A percentile compares a stretch with the other conserved stretches of the same genome.
Conservation (phyloP, 1,140 invertebrate genomes). For the Pararge aegeria region DNA sequence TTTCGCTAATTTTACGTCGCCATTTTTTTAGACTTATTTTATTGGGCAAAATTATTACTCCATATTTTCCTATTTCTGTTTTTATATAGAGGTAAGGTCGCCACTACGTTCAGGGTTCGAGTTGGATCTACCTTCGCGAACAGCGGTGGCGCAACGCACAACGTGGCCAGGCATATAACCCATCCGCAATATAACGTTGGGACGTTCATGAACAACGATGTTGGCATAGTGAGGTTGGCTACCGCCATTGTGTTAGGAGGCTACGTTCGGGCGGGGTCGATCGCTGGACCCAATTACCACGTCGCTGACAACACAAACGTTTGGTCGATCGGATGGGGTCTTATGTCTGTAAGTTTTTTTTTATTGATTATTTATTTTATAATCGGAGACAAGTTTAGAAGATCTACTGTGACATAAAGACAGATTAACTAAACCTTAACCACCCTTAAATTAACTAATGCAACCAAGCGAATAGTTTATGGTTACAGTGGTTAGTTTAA, state of each 20-base stretch:
- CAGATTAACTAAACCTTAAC: too few relatives aligned
- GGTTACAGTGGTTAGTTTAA: too few relatives aligned
- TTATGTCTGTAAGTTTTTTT: not conserved
- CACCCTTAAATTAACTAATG: too few relatives aligned
- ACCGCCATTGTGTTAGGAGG: not conserved
- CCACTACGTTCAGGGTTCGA: not conserved
- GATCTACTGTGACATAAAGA: too few relatives aligned
- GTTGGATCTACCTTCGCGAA: conserved; percentile 1
- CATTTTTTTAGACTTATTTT: too few relatives aligned
- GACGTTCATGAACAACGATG: not conserved
- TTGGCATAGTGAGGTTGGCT: not conserved
- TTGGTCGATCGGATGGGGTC: conserved; percentile 44
- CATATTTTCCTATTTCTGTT: too few relatives aligned
- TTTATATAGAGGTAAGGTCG: not conserved
- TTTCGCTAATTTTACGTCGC: too few relatives aligned
- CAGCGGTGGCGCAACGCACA: not conserved
- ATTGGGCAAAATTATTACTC: too few relatives aligned
- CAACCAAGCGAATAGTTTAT: too few relatives aligned
- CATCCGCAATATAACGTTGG: conserved; percentile 4
- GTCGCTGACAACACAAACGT: conserved; percentile 5
- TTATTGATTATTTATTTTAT: not conserved
- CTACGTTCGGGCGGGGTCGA: not conserved
- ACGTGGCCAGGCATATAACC: not conserved
- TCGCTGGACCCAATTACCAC: conserved; percentile 5
- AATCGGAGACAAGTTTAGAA: too few relatives aligned